These are phyloP conservation scores for Panzeria rudis DNA, from an alignment of 2,888 invertebrate species.

Conservation along the genomic window DNA sequence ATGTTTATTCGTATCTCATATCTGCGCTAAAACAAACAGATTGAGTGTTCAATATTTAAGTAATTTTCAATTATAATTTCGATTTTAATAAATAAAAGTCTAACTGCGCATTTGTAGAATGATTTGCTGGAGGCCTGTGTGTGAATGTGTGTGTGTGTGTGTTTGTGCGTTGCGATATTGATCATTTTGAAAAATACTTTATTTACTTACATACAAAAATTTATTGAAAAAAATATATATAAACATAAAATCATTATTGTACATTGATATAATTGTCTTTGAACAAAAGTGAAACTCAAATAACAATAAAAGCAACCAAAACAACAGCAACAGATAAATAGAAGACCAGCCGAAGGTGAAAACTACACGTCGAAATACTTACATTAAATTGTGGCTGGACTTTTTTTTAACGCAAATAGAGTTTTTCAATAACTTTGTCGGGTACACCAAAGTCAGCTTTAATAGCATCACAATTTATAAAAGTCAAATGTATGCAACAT, in stretches of 20 bases:
- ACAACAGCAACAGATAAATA: slow-evolving; percentile 34
- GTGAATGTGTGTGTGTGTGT: not conserved
- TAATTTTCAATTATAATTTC: slow-evolving; percentile 63
- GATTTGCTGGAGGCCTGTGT: not conserved
- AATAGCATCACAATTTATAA: not conserved
- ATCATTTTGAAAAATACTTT: slow-evolving; percentile 24
- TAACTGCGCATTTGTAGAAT: slow-evolving; percentile 64
- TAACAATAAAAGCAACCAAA: slow-evolving; percentile 42
- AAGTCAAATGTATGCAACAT: not conserved
- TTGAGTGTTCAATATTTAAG: slow-evolving; percentile 67
- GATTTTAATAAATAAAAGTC: slow-evolving; percentile 28
- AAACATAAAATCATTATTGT: slow-evolving; percentile 41
- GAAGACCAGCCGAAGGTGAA: slow-evolving; percentile 56
- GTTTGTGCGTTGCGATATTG: slow-evolving; percentile 23
- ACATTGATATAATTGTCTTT: slow-evolving; percentile 52
- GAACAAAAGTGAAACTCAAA: slow-evolving; percentile 38
- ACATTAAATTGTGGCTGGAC: slow-evolving; percentile 1
- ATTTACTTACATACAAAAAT: slow-evolving; percentile 28
- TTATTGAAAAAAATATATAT: slow-evolving; percentile 17
- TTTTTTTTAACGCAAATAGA: slow-evolving; percentile 33
- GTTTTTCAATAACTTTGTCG: slow-evolving; percentile 30
- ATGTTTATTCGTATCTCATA: slow-evolving; percentile 23
- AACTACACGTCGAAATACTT: not conserved
- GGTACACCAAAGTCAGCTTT: not conserved
- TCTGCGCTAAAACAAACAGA: slow-evolving; percentile 48